Evolutionary conservation across 2,113 vertebrate genomes (phyloP).

Genomic region (Microtus ochrogaster): DNA sequence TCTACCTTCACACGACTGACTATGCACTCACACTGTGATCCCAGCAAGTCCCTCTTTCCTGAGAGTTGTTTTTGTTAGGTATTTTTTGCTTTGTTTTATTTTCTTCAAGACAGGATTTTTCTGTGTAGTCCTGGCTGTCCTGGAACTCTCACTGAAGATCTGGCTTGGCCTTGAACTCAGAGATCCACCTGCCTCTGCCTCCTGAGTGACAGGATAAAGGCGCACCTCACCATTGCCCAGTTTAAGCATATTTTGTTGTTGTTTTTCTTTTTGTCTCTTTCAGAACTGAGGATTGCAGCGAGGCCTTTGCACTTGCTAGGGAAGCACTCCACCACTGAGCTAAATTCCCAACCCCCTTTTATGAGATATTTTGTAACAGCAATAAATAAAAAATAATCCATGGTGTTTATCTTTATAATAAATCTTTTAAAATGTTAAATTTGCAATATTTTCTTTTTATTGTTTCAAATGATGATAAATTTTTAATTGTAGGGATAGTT

Average conservation of each 20-base stretch:
- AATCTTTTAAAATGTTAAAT: not conserved
- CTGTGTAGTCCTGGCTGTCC: too few relatives aligned
- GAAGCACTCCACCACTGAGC: not conserved
- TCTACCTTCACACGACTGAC: too few relatives aligned
- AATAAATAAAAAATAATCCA: not conserved
- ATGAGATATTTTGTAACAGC: not conserved
- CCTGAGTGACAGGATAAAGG: not conserved
- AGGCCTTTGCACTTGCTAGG: not conserved
- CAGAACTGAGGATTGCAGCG: not conserved
- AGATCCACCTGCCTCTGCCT: not conserved
- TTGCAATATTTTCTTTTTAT: not conserved
- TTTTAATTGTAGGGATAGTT: slow-evolving; percentile 45
- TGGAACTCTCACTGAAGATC: too few relatives aligned
- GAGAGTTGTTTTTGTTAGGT: not conserved
- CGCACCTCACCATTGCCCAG: too few relatives aligned
- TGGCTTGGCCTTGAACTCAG: not conserved
- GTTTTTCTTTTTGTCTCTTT: not conserved
- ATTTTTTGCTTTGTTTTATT: not conserved
- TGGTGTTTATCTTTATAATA: not conserved
- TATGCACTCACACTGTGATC: not conserved
- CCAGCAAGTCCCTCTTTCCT: not conserved
- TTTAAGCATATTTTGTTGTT: not conserved
- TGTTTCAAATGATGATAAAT: not conserved
- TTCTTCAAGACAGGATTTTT: too few relatives aligned
- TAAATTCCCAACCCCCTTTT: too few relatives aligned